Evolutionary conservation across 2,797 vertebrate genomes (phyloP), one percentile per base, ranked within the genome.

Genomic region (Muraenolepis orangiensis): DNA sequence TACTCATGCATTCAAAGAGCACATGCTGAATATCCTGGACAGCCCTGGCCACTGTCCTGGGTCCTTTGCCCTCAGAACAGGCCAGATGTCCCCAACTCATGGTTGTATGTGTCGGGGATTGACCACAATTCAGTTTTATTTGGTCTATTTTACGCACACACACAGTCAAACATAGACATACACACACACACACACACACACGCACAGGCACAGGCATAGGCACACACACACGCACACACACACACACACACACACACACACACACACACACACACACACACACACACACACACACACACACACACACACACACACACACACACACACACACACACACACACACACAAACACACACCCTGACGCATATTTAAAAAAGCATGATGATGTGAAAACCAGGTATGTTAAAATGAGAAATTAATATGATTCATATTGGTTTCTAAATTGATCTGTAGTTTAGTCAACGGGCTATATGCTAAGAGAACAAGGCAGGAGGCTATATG

Each of bases 291-390:
- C n/a, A n/a, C n/a, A n/a, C n/a, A n/a, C n/a, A n/a, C n/a, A n/a
- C n/a, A n/a, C n/a, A n/a, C n/a, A n/a, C n/a, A 57, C 30, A 72
- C 83, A 72, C 51, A 73, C 71, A 36, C 1, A 66, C 64, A 78
- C 61, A 70, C 34, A 57, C 66, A 72, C 67, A 68, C 36, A 78
- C 71, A 78, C 72, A 78, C 36, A 76, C 70, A 77, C 66, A 80
- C 36, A 78, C 69, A 30, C 36, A 57, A 70, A 76, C 66, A 61
- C 72, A 66, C 72, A 32, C 72, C 66, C 23, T 4, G 13, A 76
- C 74, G 13, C n/a, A 28, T 72, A 30, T 79, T 75, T n/a, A 57
- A 23, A 57, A 82, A 76, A 79, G 78, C 78, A 34, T 77, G 71
- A 76, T 74, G 79, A 76, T 76, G 72, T 81, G 74, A 76, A 46